These are phyloP conservation scores for Dynastes grantii DNA, from an alignment of 2,888 invertebrate genomes.

Conservation along the genomic window DNA sequence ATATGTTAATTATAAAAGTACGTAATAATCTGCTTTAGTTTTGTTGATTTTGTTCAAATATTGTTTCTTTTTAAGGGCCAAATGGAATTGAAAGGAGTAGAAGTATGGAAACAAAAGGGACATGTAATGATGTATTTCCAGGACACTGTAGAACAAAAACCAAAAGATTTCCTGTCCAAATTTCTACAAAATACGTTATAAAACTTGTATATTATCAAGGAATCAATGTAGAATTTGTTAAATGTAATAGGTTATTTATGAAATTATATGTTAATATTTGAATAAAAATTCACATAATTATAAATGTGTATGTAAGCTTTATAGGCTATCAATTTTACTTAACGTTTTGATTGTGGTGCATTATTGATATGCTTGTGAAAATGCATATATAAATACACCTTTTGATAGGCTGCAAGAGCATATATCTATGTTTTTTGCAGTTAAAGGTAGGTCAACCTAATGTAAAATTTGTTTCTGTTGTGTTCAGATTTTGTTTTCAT, in stretches of 20 bases:
- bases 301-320: neutral
- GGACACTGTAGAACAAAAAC: slow-evolving; percentile 87
- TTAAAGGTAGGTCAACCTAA: too few relatives aligned
- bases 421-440: too few relatives aligned
- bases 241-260: slow-evolving; percentile 43
- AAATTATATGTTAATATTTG: slow-evolving; percentile 1
- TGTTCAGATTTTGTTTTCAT: too few relatives aligned
- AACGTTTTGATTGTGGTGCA: too few relatives aligned
- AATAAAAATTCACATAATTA: neutral
- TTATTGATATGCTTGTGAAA: too few relatives aligned
- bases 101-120: slow-evolving; percentile 91
- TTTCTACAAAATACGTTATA: slow-evolving; percentile 79
- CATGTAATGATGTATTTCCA: slow-evolving; percentile 92
- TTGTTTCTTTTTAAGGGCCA: slow-evolving; percentile 81
- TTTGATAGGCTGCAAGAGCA: too few relatives aligned
- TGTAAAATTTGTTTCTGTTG: too few relatives aligned
- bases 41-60: slow-evolving; percentile 70
- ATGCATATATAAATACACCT: too few relatives aligned
- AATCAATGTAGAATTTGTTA: slow-evolving; percentile 58
- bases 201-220: neutral
- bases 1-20: slow-evolving; percentile 94
- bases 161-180: slow-evolving; percentile 93
- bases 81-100: slow-evolving; percentile 92
- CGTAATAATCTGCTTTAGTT: slow-evolving; percentile 50
- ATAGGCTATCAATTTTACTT: too few relatives aligned